Conservation (phyloP, 2,888 invertebrate genomes). For the Alviniconcha strummeri region DNA sequence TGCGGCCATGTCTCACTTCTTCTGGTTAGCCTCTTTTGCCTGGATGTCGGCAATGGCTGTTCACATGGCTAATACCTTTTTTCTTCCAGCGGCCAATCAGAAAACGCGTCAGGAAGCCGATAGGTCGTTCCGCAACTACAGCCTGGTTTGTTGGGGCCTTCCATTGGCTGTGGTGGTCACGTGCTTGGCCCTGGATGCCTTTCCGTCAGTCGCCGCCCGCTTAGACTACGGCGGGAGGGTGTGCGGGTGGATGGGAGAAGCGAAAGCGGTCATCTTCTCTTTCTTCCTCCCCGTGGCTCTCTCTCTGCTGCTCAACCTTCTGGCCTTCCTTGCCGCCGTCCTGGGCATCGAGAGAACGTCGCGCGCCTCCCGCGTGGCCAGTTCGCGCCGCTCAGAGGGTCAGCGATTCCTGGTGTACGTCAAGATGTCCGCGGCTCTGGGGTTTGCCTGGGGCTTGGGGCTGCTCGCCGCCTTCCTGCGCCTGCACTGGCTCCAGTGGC, state of each 20-base stretch:
- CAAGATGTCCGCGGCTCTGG: slow-evolving; percentile 35
- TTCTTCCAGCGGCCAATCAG: background rate
- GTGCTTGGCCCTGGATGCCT: slow-evolving; percentile 27
- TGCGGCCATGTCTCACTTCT: slow-evolving; percentile 34
- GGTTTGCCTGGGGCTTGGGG: slow-evolving; percentile 32
- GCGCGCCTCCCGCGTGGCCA: background rate
- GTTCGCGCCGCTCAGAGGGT: slow-evolving; percentile 16
- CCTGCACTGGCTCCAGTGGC: slow-evolving; percentile 23
- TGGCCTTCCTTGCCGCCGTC: slow-evolving; percentile 30
- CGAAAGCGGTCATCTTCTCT: slow-evolving; percentile 13
- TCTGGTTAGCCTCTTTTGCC: slow-evolving; percentile 37
- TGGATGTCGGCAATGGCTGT: slow-evolving; percentile 44
- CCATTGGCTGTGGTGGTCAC: slow-evolving; percentile 19
- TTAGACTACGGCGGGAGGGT: slow-evolving; percentile 28
- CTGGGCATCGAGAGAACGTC: slow-evolving; percentile 30
- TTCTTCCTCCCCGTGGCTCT: slow-evolving; percentile 21
- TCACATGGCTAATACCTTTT: slow-evolving; percentile 43
- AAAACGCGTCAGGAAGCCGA: slow-evolving; percentile 13
- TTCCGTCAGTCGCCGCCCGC: background rate
- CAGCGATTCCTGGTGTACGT: slow-evolving; percentile 29
- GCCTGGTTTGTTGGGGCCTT: slow-evolving; percentile 20
- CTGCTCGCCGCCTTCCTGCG: slow-evolving; percentile 21
- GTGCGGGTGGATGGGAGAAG: slow-evolving; percentile 23
- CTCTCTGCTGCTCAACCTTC: slow-evolving; percentile 24
- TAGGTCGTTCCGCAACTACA: background rate